Evolutionary conservation across 2,888 invertebrate species (phyloP).

Genomic region (Agrenia bidenticulata): DNA sequence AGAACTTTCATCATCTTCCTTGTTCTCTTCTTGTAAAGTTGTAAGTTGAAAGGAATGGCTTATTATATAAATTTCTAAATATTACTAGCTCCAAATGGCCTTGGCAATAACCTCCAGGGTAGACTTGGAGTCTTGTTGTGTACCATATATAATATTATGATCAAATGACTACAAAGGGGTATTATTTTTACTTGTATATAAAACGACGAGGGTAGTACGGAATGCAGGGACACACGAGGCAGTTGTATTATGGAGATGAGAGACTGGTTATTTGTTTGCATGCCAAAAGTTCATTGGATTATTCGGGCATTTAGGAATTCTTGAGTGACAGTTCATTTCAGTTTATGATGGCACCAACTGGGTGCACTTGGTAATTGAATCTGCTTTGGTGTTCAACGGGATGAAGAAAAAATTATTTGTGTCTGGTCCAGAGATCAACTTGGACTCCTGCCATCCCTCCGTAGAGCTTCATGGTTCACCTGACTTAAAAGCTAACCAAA

Average conservation of each 20-base stretch:
- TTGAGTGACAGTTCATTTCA: slow-evolving; percentile 19
- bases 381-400: background rate
- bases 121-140: too few relatives aligned
- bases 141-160: too few relatives aligned
- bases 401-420: background rate
- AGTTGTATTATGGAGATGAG: background rate
- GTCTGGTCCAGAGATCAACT: slow-evolving; percentile 8
- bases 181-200: too few relatives aligned
- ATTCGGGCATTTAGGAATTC: slow-evolving; percentile 15
- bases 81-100: background rate
- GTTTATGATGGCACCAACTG: slow-evolving; percentile 18
- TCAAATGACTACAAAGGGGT: too few relatives aligned
- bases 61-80: too few relatives aligned
- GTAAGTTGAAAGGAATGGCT: too few relatives aligned
- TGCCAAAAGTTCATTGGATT: slow-evolving; percentile 12
- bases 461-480: background rate
- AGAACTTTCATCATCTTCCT: too few relatives aligned
- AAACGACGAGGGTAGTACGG: too few relatives aligned
- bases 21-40: too few relatives aligned
- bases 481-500: background rate
- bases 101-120: slow-evolving; percentile 6
- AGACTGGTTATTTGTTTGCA: slow-evolving; percentile 1
- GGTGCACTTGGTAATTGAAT: slow-evolving; percentile 16
- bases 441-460: slow-evolving; percentile 3
- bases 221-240: background rate